Conservation (phyloP, 1,140 invertebrate genomes). For the Panagrolaimus sp. region DNA sequence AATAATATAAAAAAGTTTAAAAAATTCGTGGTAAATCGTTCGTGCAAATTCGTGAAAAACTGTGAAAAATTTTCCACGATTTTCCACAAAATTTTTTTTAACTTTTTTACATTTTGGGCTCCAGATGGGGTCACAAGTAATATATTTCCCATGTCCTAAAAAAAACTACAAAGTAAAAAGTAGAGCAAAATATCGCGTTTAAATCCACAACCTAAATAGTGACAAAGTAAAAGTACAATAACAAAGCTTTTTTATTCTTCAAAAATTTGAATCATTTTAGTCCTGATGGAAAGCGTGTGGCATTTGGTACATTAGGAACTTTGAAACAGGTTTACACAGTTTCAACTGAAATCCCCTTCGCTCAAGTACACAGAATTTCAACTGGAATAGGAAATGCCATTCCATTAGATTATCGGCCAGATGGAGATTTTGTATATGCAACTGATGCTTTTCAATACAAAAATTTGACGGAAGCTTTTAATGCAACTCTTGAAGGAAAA, state of each 20-base stretch:
- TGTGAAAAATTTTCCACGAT: too few species aligned
- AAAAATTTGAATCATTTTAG: not conserved
- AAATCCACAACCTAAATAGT: too few species aligned
- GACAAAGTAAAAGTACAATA: too few species aligned
- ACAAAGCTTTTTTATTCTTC: not conserved
- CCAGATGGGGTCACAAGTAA: too few species aligned
- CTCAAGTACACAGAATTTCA: not conserved
- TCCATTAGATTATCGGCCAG: not conserved
- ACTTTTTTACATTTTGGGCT: too few species aligned
- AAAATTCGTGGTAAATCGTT: too few species aligned
- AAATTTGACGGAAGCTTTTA: not conserved
- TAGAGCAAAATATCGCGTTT: too few species aligned
- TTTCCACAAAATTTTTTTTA: too few species aligned
- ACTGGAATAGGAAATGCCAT: not conserved
- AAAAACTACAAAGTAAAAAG: too few species aligned
- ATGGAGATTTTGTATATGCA: conserved; percentile 7
- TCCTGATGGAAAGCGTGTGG: not conserved
- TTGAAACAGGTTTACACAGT: not conserved
- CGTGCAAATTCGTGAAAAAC: too few species aligned
- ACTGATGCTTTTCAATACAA: not conserved
- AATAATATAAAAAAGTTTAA: too few species aligned
- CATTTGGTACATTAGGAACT: not conserved
- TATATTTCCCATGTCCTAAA: too few species aligned
- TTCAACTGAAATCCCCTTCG: not conserved
- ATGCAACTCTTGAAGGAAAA: not conserved